Conservation (phyloP, 2,113 vertebrate genomes). For the Oxygymnocypris stewartii region DNA sequence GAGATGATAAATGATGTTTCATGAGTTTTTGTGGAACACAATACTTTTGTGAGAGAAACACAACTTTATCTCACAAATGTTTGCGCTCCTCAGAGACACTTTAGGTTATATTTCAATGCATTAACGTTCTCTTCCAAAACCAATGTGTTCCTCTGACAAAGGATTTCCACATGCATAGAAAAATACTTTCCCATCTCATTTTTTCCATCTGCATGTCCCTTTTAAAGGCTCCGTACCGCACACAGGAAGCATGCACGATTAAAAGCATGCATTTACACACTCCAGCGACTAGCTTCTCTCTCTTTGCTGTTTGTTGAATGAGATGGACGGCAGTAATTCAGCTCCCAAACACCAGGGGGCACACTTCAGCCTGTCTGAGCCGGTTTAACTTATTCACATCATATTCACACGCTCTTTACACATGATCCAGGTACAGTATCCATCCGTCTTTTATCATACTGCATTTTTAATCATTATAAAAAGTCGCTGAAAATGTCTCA, state of each 20-base stretch:
- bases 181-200: neutral
- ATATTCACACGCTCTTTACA: conserved; percentile 1
- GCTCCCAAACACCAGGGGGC: conserved; percentile 31
- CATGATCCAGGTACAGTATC: conserved; percentile 40
- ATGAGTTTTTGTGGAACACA: too few relatives aligned
- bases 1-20: neutral
- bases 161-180: neutral
- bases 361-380: conserved; percentile 40
- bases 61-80: neutral
- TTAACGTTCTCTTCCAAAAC: neutral
- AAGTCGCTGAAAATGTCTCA: conserved; percentile 30
- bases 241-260: conserved; percentile 54
- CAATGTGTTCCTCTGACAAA: neutral
- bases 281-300: conserved; percentile 24
- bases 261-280: conserved; percentile 10
- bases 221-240: neutral
- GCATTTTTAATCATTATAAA: neutral
- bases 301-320: conserved; percentile 35
- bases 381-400: conserved; percentile 7
- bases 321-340: conserved; percentile 38
- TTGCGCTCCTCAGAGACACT: neutral
- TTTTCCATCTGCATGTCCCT: neutral
- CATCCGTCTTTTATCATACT: neutral
- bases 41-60: too few relatives aligned
- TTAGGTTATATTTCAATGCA: neutral